phyloP scores from a whole-genome alignment of 2,113 vertebrate genomes.

The Dicerorhinus sumatrensis region DNA sequence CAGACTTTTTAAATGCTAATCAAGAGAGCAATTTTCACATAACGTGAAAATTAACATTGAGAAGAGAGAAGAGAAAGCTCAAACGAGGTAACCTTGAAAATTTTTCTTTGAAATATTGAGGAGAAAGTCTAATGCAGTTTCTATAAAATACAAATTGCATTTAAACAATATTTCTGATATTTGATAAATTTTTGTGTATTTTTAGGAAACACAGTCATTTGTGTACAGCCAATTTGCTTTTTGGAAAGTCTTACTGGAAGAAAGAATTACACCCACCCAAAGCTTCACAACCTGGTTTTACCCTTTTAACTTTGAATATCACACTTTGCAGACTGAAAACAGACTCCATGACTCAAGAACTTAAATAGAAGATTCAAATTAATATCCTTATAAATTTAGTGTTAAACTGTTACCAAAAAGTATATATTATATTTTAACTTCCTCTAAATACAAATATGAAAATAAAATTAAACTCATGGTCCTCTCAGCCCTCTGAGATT shows the following conservation, averaged over 20 bases:
- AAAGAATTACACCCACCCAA: not conserved
- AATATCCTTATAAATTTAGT: constrained; percentile 6
- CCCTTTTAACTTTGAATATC: not conserved
- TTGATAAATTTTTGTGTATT: not conserved
- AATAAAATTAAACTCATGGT: not conserved
- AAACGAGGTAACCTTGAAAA: not conserved
- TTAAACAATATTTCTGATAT: not conserved
- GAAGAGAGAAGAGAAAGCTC: not conserved
- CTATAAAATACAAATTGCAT: not conserved
- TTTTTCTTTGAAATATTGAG: not conserved
- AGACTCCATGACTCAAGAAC: not conserved
- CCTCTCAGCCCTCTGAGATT: not conserved
- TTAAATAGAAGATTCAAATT: constrained; percentile 33
- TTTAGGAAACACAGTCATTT: not conserved
- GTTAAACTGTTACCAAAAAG: not conserved
- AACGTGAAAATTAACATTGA: not conserved
- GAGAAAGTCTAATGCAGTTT: not conserved
- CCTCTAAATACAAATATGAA: not conserved
- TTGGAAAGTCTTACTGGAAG: not conserved
- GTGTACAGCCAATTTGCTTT: not conserved
- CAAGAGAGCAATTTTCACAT: not conserved
- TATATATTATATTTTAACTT: not conserved
- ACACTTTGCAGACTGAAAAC: constrained; percentile 5
- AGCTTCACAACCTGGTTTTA: not conserved
- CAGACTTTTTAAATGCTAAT: constrained; percentile 15